These are phyloP conservation scores for Melanotaenia trifasciata DNA, from an alignment of 2,797 vertebrate species.

Conservation along the genomic window DNA sequence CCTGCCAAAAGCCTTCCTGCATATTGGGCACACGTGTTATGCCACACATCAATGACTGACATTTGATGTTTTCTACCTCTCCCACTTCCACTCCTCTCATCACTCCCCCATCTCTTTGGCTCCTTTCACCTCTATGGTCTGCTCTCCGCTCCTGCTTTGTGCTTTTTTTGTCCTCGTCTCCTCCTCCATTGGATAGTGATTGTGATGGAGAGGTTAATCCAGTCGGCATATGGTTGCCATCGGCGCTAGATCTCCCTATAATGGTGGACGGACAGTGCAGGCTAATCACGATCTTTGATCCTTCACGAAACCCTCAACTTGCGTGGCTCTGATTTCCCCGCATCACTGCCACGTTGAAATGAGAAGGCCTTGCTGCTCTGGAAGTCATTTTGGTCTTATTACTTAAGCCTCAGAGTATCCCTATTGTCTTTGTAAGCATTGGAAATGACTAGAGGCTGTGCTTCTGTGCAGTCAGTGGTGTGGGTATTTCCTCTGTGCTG, in stretches of 20 bases:
- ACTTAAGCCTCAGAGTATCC: constrained; percentile 78
- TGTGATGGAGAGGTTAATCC: constrained; percentile 80
- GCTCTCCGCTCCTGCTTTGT: constrained; percentile 39
- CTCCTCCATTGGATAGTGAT: constrained; percentile 59
- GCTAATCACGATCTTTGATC: constrained; percentile 84
- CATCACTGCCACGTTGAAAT: constrained; percentile 70
- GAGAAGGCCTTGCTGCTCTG: constrained; percentile 75
- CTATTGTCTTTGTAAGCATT: constrained; percentile 80
- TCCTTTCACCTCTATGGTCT: constrained; percentile 64
- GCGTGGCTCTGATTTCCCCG: constrained; percentile 80
- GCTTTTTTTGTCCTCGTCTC: constrained; percentile 48
- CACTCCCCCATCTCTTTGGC: constrained; percentile 42
- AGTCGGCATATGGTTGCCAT: constrained; percentile 80
- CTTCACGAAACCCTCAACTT: constrained; percentile 69
- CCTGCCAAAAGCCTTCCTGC: constrained; percentile 75
- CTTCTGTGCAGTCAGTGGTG: constrained; percentile 78
- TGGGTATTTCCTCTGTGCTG: constrained; percentile 65
- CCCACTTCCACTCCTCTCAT: constrained; percentile 56
- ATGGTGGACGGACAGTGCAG: constrained; percentile 75
- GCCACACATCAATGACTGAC: constrained; percentile 72
- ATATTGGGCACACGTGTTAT: constrained; percentile 79
- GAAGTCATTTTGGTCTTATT: constrained; percentile 84
- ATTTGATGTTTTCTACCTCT: constrained; percentile 76
- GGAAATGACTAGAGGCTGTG: constrained; percentile 78
- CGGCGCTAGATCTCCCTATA: constrained; percentile 70